Base-by-base conservation (phyloP, 2,797 vertebrate genomes). In the Jordanella pulchra region DNA sequence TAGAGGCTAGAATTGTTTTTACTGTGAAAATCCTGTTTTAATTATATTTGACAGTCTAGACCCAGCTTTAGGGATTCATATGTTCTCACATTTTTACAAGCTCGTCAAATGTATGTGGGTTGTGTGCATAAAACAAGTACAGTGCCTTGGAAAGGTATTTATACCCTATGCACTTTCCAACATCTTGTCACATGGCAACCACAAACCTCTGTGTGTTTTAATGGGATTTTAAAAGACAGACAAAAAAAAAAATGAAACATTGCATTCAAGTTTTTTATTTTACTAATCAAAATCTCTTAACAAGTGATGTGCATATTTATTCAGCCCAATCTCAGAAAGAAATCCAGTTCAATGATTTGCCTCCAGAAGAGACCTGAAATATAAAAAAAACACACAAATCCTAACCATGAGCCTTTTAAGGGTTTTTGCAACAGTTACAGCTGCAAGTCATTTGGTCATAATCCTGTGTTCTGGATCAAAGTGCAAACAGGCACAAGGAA, bases 1-100 rank as follows among this genome's bases (percentile, higher is more conserved):
- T 45, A 65, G 50, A 78, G 35, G 28, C 21, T 54, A 35, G 18
- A 39, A 47, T 28, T 50, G 3, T 44, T 83, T 81, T 71, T 53
- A 71, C 65, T 50, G 53, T 13, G n/a, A 71, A 44, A 69, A 39
- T 54, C 9, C 35, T n/a, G n/a, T 47, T 68, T 73, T 4, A 69
- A 3, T 53, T 50, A 61, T 32, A 28, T 69, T 7, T 39, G 2
- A 64, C 17, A 53, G 45, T 56, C 11, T 67, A 69, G 25, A 75
- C 35, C 53, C 50, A 11, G 15, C 61, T 67, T n/a, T 28, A 73
- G 53, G 3, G 44, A 73, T 54, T 7, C 47, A 76, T 6, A 71
- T 50, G 55, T 3, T 73, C n/a, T 17, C 27, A 9, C 18, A 48
- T 42, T 77, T 27, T 35, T 17, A 51, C 47, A 61, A 30, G 21